Evolutionary conservation across 2,113 vertebrate species (phyloP).

Genomic region (Crypturellus undulatus): DNA sequence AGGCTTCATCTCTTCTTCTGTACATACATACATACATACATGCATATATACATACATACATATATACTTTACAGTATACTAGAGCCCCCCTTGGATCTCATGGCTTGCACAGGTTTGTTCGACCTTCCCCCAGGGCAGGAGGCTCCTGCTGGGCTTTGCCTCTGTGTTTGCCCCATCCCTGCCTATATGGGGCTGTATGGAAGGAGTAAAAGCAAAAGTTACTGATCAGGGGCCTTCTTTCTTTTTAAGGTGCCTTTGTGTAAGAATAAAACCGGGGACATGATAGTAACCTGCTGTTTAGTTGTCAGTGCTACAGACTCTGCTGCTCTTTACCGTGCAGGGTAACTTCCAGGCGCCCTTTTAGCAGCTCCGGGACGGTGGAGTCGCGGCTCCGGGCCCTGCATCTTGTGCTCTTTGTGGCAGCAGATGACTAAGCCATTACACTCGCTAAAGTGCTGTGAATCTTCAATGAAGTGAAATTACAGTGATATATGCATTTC

Average conservation of each 20-base stretch:
- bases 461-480: not conserved
- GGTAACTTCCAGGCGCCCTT: not conserved
- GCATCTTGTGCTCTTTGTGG: accelerated
- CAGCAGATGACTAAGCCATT: not conserved
- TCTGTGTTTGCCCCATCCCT: not conserved
- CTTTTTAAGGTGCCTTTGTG: not conserved
- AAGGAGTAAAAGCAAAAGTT: not conserved
- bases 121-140: too few species aligned
- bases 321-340: not conserved
- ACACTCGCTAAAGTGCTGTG: not conserved
- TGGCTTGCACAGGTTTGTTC: not conserved
- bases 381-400: not conserved
- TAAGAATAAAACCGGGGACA: not conserved
- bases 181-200: accelerated
- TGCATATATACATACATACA: too few species aligned
- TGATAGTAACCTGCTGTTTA: not conserved
- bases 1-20: not conserved
- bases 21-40: too few species aligned
- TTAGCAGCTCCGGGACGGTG: not conserved
- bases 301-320: not conserved
- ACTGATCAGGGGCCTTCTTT: not conserved
- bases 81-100: not conserved
- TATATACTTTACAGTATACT: too few species aligned
- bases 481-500: not conserved
- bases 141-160: not conserved